These are phyloP conservation scores for Peromyscus melanophrys DNA, from an alignment of 2,797 vertebrate species.

Conservation along the genomic window DNA sequence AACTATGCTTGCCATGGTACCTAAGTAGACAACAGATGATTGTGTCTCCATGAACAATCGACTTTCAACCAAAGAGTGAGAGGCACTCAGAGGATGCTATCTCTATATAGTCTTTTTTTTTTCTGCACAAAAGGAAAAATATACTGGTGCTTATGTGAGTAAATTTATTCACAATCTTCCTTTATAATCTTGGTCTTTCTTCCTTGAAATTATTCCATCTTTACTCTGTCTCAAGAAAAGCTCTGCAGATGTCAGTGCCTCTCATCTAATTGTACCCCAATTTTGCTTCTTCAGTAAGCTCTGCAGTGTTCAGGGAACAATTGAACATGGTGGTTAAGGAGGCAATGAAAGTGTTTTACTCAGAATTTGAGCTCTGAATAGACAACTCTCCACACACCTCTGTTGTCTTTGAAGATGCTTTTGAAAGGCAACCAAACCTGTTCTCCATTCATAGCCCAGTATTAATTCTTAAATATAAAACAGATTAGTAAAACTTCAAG, in stretches of 20 bases:
- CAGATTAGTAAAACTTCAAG: background rate
- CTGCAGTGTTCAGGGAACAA: background rate
- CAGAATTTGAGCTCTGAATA: background rate
- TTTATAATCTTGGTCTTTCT: background rate
- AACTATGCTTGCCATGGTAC: background rate
- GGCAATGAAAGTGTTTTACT: background rate
- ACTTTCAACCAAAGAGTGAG: constrained; percentile 52
- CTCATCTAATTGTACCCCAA: background rate
- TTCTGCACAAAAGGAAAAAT: background rate
- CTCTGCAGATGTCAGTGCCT: background rate
- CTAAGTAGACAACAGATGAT: constrained; percentile 56
- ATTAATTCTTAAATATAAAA: background rate
- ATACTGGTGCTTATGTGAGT: background rate
- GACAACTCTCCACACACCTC: background rate
- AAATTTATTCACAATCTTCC: constrained; percentile 27
- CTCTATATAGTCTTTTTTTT: constrained; percentile 31
- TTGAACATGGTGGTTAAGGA: background rate
- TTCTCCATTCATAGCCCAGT: background rate
- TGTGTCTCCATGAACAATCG: constrained; percentile 48
- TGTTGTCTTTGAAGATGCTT: background rate
- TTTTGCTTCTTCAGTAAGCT: background rate
- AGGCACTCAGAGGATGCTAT: background rate
- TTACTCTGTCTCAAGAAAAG: background rate
- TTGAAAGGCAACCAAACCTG: background rate
- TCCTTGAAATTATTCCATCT: background rate